These are phyloP conservation scores for Dugesia japonica DNA, from an alignment of 2,888 invertebrate species.

Conservation along the genomic window DNA sequence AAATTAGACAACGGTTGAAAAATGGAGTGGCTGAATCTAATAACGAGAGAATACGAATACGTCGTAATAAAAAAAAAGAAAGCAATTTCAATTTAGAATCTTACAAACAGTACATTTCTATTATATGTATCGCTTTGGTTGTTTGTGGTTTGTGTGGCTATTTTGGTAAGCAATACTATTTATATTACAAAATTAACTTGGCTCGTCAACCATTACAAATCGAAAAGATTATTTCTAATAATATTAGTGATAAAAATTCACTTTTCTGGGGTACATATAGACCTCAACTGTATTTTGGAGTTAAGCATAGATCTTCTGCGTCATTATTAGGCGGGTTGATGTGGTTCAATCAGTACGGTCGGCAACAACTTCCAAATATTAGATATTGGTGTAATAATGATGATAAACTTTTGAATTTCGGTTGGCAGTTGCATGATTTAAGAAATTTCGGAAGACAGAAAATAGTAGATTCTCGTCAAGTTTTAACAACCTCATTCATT, in stretches of 20 bases:
- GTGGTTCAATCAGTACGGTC: conserved; percentile 67
- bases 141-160: background rate
- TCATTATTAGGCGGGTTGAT: conserved; percentile 80
- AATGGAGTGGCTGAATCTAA: background rate
- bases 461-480: conserved; percentile 64
- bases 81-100: background rate
- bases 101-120: background rate
- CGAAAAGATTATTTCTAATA: background rate
- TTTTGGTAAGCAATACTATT: background rate
- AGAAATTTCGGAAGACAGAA: conserved; percentile 73
- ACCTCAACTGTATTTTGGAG: conserved; percentile 45
- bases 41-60: conserved; percentile 9
- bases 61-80: background rate
- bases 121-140: background rate
- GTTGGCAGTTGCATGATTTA: conserved; percentile 81
- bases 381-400: conserved; percentile 79
- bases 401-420: conserved; percentile 50
- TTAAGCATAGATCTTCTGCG: conserved; percentile 71
- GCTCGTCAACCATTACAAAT: conserved; percentile 20
- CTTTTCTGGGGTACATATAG: conserved; percentile 76
- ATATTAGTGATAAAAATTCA: background rate
- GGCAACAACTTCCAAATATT: conserved; percentile 33
- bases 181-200: background rate
- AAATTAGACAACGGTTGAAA: conserved; percentile 10
- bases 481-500: conserved; percentile 68